Base-by-base conservation (phyloP, 2,888 invertebrate species). In the Willowsia nigromaculata region DNA sequence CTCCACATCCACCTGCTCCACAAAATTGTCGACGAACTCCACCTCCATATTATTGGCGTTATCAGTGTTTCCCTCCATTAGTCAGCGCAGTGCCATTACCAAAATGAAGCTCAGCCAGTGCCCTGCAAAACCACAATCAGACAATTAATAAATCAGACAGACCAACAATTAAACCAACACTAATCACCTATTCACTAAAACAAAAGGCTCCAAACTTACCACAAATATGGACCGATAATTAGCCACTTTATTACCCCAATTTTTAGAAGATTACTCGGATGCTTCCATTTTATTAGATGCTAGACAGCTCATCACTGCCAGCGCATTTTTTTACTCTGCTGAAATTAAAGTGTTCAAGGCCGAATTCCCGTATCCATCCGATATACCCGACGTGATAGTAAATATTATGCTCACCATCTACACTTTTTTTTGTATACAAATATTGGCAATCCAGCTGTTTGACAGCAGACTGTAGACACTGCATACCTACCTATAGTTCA, bases 321-420 rank as follows among this genome's bases (percentile, higher is more conserved):
- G 33, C n/a, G 33, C n/a, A 65, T 30, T 15, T 65, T 65, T 65
- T 15, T 33, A 15, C 1, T 65, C 15, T 15, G n/a, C 15, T 50
- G 50, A 22, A 22, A 22, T 2, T 18, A 33, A 65, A 33, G 0
- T 65, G 1, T 15, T 65, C 65, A 65, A 65, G 65, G 65, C 30
- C 65, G 65, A 65, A n/a, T 65, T 65, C 65, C 33, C 37, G 65
- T 65, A 65, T 65, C 65, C 15, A 62, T 30, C 62, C 65, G 65
- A 65, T n/a, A n/a, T n/a, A n/a, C n/a, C n/a, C n/a, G n/a, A n/a
- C n/a, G n/a, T n/a, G n/a, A n/a, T n/a, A n/a, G n/a, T n/a, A 47
- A 47, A 47, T 30, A n/a, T 18, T 65, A 33, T 33, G 59, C 27
- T 62, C 1, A 22, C 56, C 27, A 6, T 22, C 5, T 5, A 13